Evolutionary conservation across 2,797 vertebrate species (phyloP).

Genomic region (Lacerta agilis): DNA sequence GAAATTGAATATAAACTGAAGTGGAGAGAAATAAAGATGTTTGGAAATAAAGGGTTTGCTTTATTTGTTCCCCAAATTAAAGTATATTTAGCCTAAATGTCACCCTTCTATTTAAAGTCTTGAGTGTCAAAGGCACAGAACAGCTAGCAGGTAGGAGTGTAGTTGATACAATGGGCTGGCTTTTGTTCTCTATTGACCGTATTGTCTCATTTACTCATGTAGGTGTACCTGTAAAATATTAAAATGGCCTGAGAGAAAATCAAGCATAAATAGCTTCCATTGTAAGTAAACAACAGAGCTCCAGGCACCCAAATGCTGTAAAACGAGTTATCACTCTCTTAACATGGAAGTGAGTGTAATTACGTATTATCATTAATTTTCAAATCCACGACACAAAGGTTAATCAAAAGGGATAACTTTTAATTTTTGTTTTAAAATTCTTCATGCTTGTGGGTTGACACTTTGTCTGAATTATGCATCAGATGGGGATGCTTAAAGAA

Average conservation of each 20-base stretch:
- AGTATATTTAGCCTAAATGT: conserved; percentile 12
- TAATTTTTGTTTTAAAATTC: conserved; percentile 48
- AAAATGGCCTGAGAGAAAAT: conserved; percentile 15
- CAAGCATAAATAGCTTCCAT: neutral
- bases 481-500: conserved; percentile 10
- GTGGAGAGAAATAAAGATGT: neutral
- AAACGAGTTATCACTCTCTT: conserved; percentile 19
- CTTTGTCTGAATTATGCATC: conserved; percentile 20
- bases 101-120: conserved; percentile 22
- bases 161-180: neutral
- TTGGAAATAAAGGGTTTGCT: conserved; percentile 31
- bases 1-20: neutral
- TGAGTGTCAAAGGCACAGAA: neutral
- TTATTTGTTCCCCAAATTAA: conserved; percentile 22
- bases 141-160: neutral
- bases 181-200: neutral
- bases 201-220: neutral
- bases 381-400: conserved; percentile 40
- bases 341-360: conserved; percentile 44
- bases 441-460: conserved; percentile 27
- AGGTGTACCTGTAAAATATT: conserved; percentile 8
- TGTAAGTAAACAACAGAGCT: conserved; percentile 20
- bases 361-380: conserved; percentile 62
- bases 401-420: conserved; percentile 55
- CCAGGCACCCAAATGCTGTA: conserved; percentile 25